Conservation (phyloP, 2,113 vertebrate species). For the Otus sunia region DNA sequence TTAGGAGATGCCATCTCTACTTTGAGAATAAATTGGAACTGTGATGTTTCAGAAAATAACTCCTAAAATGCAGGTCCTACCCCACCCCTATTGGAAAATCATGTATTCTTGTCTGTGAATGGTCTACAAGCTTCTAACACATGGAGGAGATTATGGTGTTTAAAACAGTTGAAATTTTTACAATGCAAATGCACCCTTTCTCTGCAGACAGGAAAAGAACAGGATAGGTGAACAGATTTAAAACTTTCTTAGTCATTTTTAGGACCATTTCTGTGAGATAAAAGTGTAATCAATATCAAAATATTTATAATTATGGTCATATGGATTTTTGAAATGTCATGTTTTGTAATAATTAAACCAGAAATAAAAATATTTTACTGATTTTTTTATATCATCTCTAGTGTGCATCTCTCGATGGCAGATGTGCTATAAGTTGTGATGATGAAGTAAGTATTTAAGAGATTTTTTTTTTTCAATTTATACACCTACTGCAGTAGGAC, state of each 20-base stretch:
- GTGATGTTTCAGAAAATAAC: not conserved
- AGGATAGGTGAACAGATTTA: not conserved
- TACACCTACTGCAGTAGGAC: not conserved
- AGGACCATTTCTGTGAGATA: not conserved
- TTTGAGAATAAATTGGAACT: not conserved
- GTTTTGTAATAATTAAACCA: not conserved
- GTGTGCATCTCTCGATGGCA: constrained; percentile 94
- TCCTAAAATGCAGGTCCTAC: not conserved
- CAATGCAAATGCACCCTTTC: not conserved
- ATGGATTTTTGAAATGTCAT: not conserved
- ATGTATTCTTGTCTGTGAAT: not conserved
- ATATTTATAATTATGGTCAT: not conserved
- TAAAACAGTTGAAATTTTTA: not conserved
- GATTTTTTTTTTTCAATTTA: not conserved
- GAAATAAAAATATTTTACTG: not conserved
- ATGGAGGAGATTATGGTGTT: not conserved
- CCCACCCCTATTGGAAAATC: not conserved
- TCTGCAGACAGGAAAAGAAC: not conserved
- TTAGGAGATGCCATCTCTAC: not conserved
- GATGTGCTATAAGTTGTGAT: constrained; percentile 95
- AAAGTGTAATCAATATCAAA: not conserved
- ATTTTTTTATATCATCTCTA: constrained; percentile 39
- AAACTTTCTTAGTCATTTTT: not conserved
- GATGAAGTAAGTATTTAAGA: constrained; percentile 83
- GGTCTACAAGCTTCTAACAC: not conserved